These are phyloP conservation scores for Camponotus floridanus DNA, from an alignment of 1,140 invertebrate species.

Conservation along the genomic window DNA sequence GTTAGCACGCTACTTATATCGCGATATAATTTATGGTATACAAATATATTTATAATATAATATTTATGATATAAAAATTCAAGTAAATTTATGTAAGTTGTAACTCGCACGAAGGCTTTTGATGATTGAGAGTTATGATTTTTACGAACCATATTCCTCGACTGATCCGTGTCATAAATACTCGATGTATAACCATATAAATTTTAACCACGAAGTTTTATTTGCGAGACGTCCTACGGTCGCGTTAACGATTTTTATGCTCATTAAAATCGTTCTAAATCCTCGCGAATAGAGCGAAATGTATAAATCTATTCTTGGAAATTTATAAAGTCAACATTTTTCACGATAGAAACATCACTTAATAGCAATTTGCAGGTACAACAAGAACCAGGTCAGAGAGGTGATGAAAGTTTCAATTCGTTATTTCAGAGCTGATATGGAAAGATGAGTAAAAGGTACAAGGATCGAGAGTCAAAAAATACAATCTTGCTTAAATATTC, in stretches of 20 bases:
- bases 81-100: neutral
- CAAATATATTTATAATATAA: neutral
- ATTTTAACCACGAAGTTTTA: slow-evolving; percentile 7
- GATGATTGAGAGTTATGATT: neutral
- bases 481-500: slow-evolving; percentile 19
- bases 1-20: neutral
- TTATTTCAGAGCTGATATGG: slow-evolving; percentile 4
- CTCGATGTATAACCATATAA: slow-evolving; percentile 5
- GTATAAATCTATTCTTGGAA: neutral
- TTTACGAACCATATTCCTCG: slow-evolving; percentile 25
- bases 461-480: neutral
- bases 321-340: neutral
- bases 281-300: neutral
- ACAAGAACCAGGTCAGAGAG: neutral
- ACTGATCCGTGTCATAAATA: slow-evolving; percentile 23
- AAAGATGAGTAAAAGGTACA: neutral
- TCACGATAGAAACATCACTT: neutral
- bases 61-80: neutral
- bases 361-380: neutral
- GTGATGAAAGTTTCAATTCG: slow-evolving; percentile 18
- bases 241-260: neutral
- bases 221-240: neutral
- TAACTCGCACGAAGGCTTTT: neutral
- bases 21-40: too few relatives aligned
- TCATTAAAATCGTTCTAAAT: slow-evolving; percentile 2